phyloP scores from a whole-genome alignment of 1,140 invertebrate genomes.

The Drosophila jambulina region DNA sequence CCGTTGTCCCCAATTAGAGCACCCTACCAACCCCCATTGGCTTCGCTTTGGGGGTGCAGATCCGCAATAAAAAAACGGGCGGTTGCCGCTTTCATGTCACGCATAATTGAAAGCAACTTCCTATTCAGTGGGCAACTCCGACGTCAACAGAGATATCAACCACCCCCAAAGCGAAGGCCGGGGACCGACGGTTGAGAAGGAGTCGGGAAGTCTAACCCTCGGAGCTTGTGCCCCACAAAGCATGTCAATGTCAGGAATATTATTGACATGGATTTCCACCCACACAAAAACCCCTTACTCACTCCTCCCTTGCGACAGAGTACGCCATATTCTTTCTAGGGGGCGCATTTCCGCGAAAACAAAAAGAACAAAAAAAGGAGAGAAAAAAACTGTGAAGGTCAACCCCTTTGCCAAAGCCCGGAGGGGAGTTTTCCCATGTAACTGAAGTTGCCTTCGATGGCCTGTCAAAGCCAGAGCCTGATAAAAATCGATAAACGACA shows the following conservation, averaged over 20 bases:
- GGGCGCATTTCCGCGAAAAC: constrained; percentile 45
- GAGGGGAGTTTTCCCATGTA: constrained; percentile 28
- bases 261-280: constrained; percentile 76
- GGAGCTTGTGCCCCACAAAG: constrained; percentile 66
- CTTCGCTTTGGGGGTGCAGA: constrained; percentile 25
- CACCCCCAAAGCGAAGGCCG: constrained; percentile 39
- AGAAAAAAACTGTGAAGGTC: constrained; percentile 62
- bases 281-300: constrained; percentile 16
- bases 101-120: constrained; percentile 76
- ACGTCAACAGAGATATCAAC: constrained; percentile 16
- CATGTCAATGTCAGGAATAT: constrained; percentile 82
- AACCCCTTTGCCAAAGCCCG: constrained; percentile 61
- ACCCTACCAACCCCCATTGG: constrained; percentile 38
- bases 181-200: neutral
- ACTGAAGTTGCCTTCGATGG: constrained; percentile 46
- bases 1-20: constrained; percentile 50
- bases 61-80: constrained; percentile 14
- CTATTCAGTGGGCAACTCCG: constrained; percentile 58
- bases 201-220: constrained; percentile 12
- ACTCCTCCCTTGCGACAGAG: constrained; percentile 2
- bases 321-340: constrained; percentile 58
- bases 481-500: constrained; percentile 76
- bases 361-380: constrained; percentile 10
- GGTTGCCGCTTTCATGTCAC: constrained; percentile 64
- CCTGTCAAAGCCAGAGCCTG: constrained; percentile 68